Evolutionary conservation across 2,797 vertebrate species (phyloP), one percentile per base, ranked within the genome.

Genomic region (Nannoperca australis): DNA sequence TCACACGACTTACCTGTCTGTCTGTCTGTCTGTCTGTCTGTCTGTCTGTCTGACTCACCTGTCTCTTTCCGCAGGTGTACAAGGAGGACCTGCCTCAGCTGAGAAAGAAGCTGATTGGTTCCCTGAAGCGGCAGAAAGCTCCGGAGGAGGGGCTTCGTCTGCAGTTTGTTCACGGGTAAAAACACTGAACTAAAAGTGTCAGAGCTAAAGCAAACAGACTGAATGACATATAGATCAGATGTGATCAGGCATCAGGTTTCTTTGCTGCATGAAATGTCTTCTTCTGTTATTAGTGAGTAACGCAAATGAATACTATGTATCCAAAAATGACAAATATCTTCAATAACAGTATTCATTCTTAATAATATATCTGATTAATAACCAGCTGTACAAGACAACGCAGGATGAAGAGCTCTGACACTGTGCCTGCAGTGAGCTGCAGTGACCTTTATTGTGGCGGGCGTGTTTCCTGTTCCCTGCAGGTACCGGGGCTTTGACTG

Each of bases 11-110:
- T 13, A 14, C 42, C 17, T 71, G 11, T 24, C 15, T 27, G 9
- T 3, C 20, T 59, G 12, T 34, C 45, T 65, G 4, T 14, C 36
- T 12, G 30, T n/a, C n/a, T 32, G 30, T 32, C 45, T 15, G 34
- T 27, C 34, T 68, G 5, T 15, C 20, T 34, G 1, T n/a, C 10
- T 34, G 11, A 13, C 36, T 50, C 2, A 24, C 24, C 45, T 56
- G n/a, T 38, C n/a, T 45, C 32, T 70, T 14, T 76, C 34, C 49
- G n/a, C 91, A 99, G 98, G 97, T 99, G 89, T 99, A 99, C 91
- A 99, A 99, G 94, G 97, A 99, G 94, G 98, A 99, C 93, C 96
- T 99, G 88, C 97, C 97, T 93, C 98, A 98, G 94, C 96, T 99
- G 85, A 97, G 96, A 94, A 97, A 96, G 92, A 97, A 96, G 53